phyloP scores from a whole-genome alignment of 2,797 vertebrate genomes.

The Limosa lapponica region DNA sequence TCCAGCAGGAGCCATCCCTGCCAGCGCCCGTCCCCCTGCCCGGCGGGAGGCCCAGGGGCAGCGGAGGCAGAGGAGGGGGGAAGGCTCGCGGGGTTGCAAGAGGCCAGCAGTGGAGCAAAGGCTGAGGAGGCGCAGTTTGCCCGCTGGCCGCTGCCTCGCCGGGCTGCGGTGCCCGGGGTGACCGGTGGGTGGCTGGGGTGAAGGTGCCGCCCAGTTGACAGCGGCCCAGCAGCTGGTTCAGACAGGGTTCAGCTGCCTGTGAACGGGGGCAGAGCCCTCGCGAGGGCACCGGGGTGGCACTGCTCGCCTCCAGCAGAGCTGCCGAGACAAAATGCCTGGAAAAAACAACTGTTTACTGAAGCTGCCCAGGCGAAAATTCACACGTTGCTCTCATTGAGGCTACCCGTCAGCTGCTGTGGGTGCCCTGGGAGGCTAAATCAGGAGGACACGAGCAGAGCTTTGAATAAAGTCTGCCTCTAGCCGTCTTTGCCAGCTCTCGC shows the following conservation, averaged over 20 bases:
- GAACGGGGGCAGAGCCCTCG: not conserved
- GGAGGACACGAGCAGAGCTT: not conserved
- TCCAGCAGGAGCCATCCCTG: not conserved
- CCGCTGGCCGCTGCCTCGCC: fast-evolving
- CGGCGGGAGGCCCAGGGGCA: not conserved
- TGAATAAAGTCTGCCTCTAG: fast-evolving
- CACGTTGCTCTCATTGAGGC: fast-evolving
- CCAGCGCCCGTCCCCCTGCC: not conserved
- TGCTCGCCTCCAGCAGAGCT: not conserved
- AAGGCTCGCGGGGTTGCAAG: not conserved
- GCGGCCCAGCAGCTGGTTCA: not conserved
- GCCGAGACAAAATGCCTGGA: fast-evolving
- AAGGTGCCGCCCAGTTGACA: not conserved
- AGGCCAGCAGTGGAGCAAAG: not conserved
- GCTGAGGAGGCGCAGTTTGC: not conserved
- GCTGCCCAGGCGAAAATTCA: fast-evolving
- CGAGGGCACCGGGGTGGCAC: fast-evolving
- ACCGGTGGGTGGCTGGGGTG: not conserved
- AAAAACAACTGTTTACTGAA: fast-evolving
- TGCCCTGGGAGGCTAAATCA: fast-evolving
- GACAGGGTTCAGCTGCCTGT: not conserved
- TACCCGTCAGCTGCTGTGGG: not conserved
- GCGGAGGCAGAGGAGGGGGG: not conserved
- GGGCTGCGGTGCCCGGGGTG: not conserved
- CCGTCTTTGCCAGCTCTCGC: not conserved